Base-by-base conservation (phyloP, 1,140 invertebrate species). In the Drosophila sechellia region DNA sequence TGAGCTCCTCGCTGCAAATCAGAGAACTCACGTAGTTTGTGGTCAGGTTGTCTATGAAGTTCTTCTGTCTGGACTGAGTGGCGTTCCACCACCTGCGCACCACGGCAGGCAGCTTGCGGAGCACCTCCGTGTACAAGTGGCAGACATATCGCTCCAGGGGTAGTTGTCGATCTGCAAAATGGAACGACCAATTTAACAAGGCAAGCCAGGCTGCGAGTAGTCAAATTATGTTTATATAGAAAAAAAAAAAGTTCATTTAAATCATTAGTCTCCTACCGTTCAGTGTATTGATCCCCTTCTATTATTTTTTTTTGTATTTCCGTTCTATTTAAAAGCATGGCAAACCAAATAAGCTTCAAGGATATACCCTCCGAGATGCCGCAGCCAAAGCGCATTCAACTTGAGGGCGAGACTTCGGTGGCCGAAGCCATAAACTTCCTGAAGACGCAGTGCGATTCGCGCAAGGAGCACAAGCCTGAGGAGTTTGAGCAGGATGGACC, bases 21-120 rank as follows among this genome's bases (percentile, higher is more conserved):
- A 94, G 85, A 3, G 95, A 94, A 72, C 96, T 96, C 3, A 97
- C 94, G 90, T 96, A 95, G 59, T 94, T 94, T 0, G 94, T 93
- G 8, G 97, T 97, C 22, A 97, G 94, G 90, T 94, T 95, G 73
- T 98, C 96, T 4, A 98, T 95, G 55, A 95, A 93, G 52, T 94
- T 94, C 37, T 95, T 93, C 10, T 95, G 93, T 78, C 94, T 94
- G 55, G 95, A 94, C 22, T 97, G 96, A 3, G 93, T 91, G 43
- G 94, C 94, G 56, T 94, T 95, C 95, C 96, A 97, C 97, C 97
- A 98, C 80, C 95, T 94, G 17, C 97, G 94, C 3, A 96, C 95
- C 49, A 96, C 93, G 37, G 96, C 96, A n/a, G 96, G 96, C 72
- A 97, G 92, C 75, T 94, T 94, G 40, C 94, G 93, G 34, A 97